Percentiles rank a stretch among this genome's conserved stretches.
phyloP scores from a whole-genome alignment of 2,888 invertebrate genomes.

The Pollenia labialis region DNA sequence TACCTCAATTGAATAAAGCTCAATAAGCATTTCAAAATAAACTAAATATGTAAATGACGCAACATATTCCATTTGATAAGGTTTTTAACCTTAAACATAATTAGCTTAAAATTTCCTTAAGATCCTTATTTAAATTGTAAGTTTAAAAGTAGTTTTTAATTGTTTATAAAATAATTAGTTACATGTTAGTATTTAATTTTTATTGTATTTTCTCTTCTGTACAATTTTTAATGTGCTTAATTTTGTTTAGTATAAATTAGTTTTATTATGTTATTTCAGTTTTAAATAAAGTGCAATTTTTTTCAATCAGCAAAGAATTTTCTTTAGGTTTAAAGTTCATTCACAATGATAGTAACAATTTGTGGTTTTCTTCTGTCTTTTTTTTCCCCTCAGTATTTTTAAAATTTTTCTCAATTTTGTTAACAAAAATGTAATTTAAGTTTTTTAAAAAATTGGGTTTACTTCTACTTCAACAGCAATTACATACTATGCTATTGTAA shows the following conservation, averaged over 20 bases:
- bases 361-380: no score
- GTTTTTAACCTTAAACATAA: background rate
- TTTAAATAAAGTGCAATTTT: conserved; percentile 48
- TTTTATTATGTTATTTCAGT: conserved; percentile 6
- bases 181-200: background rate
- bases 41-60: background rate
- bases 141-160: background rate
- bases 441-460: no score
- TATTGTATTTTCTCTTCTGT: background rate
- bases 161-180: conserved; percentile 2
- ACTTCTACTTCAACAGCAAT: no score
- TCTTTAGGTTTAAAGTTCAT: no score
- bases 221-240: conserved; percentile 36
- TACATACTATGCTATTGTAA: no score
- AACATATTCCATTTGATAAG: background rate
- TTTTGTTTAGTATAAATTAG: background rate
- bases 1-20: conserved; percentile 74
- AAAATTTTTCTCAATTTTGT: no score
- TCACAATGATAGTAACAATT: no score
- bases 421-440: no score
- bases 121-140: background rate
- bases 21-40: conserved; percentile 77
- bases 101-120: background rate
- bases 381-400: no score
- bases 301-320: background rate